These are phyloP conservation scores for Motacilla tschutschensis DNA, from an alignment of 2,113 vertebrate genomes.

Conservation along the genomic window DNA sequence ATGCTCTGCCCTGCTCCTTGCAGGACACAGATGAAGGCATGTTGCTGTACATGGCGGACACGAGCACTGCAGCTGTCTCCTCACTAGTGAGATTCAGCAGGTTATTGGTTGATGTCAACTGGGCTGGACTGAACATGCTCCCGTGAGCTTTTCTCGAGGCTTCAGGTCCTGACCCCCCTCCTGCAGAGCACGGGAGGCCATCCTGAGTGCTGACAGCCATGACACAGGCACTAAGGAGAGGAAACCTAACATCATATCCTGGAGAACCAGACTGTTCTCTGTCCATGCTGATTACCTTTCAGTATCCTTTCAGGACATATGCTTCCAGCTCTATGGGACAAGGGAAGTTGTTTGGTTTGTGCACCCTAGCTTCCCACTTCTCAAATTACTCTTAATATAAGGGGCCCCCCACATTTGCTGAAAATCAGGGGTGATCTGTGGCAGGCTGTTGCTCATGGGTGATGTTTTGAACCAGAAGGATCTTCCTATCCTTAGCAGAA, in stretches of 20 bases:
- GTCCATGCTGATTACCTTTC: neutral
- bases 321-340: neutral
- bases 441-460: neutral
- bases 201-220: neutral
- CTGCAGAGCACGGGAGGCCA: neutral
- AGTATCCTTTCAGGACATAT: neutral
- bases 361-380: neutral
- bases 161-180: neutral
- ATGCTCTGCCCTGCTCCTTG: neutral
- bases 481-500: neutral
- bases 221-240: neutral
- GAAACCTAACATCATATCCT: neutral
- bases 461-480: neutral
- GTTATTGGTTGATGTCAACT: neutral
- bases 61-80: neutral
- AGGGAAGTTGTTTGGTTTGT: neutral
- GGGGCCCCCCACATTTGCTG: rapidly evolving
- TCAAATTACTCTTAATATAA: neutral
- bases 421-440: neutral
- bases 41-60: neutral
- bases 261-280: neutral
- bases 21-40: neutral
- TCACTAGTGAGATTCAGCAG: neutral
- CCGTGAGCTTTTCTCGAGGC: neutral
- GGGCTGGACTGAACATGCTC: neutral